Base-by-base conservation (phyloP, 2,888 invertebrate species). In the Ophion ellenae region DNA sequence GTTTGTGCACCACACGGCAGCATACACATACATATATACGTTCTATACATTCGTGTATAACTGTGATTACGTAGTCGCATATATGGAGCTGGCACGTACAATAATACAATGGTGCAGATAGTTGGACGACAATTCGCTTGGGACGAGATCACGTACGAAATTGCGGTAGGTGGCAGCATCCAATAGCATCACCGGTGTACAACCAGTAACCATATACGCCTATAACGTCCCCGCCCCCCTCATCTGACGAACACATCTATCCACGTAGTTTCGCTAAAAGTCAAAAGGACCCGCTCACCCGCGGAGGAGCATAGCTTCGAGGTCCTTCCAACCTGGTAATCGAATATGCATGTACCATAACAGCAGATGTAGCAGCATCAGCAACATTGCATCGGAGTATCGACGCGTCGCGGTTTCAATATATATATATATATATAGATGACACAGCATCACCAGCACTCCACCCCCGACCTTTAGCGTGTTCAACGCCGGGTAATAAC, bases 401-500 rank as follows among this genome's bases (percentile, higher is more conserved):
- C 85, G 85, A 85, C 85, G 70, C 66, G 81, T 82, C 82, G 85
- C 78, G 70, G 59, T 79, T 84, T 24, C 45, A 64, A 6, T 64
- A 71, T 71, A 61, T 66, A 6, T 64, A 71, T 71, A 61, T 66
- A 11, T 75, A 32, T 32, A 36, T 66, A 32, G 66, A 53, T 66
- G 24, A 53, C 71, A 66, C 57, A 66, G 36, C 11, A 47, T 10
- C 32, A 36, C 28, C 59, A 47, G 10, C 32, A 36, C 28, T 40
- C 66, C 45, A 63, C 76, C 77, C 64, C 73, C 73, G 32, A 73
- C 66, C 71, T 66, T 73, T 73, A 57, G 28, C 79, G 78, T 85
- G 85, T 82, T 86, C 87, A 89, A 88, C 89, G 89, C 89, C 87
- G 90, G 89, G 88, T 87, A 89, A 83, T 86, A 87, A 87, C 85